phyloP scores from a whole-genome alignment of 2,113 vertebrate species.

The Micromys minutus region DNA sequence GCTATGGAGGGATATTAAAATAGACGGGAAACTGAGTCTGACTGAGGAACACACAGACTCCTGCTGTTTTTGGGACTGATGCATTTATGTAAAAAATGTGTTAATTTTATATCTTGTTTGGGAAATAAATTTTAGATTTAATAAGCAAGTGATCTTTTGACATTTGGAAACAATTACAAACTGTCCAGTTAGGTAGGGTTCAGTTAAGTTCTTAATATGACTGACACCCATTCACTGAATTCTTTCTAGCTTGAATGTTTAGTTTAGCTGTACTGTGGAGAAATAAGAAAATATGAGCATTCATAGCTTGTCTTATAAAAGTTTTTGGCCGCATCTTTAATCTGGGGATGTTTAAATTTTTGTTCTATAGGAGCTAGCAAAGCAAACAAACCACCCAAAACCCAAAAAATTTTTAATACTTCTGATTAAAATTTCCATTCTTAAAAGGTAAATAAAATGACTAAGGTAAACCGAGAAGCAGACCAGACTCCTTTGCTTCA shows the following conservation, averaged over 20 bases:
- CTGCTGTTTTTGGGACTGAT: background rate
- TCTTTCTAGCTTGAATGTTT: background rate
- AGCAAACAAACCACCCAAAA: background rate
- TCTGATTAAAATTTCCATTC: background rate
- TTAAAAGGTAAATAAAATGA: background rate
- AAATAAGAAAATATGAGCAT: background rate
- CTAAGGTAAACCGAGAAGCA: background rate
- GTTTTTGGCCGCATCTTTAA: background rate
- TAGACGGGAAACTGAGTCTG: background rate
- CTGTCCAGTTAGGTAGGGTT: too few relatives aligned
- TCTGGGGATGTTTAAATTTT: background rate
- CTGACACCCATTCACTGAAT: background rate
- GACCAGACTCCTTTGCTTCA: background rate
- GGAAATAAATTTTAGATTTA: background rate
- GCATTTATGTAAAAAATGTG: background rate
- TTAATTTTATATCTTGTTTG: background rate
- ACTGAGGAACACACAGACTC: rapidly evolving
- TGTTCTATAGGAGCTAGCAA: background rate
- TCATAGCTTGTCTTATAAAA: background rate
- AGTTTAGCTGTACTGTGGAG: background rate
- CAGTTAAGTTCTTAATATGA: background rate
- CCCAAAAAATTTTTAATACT: background rate
- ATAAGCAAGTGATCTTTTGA: background rate
- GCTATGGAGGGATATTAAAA: rapidly evolving
- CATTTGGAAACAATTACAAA: background rate